These are phyloP conservation scores for Eubasilissa regina DNA, from an alignment of 1,140 invertebrate genomes.

Conservation along the genomic window DNA sequence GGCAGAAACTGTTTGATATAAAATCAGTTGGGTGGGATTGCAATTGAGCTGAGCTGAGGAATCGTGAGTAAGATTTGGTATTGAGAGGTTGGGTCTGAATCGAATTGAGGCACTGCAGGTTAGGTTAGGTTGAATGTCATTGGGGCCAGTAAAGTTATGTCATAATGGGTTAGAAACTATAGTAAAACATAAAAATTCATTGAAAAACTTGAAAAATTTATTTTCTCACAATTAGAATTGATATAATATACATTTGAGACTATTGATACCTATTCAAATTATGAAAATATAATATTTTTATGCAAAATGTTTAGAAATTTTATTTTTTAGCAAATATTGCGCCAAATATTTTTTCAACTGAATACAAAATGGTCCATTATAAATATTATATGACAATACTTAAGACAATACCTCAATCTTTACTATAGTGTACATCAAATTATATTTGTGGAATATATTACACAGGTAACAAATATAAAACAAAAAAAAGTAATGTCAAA, in stretches of 20 bases:
- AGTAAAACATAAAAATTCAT: background rate
- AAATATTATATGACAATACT: background rate
- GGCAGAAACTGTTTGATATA: no score
- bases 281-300: background rate
- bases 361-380: conserved; percentile 25
- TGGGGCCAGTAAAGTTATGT: no score
- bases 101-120: no score
- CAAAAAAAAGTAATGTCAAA: no score
- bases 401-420: background rate
- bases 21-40: no score
- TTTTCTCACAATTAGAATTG: conserved; percentile 24
- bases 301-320: background rate
- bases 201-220: conserved; percentile 25
- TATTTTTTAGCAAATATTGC: background rate
- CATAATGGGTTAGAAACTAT: no score
- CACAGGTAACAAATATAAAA: no score
- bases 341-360: conserved; percentile 7
- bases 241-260: conserved; percentile 26
- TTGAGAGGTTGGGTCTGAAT: no score
- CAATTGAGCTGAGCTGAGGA: no score
- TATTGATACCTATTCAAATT: background rate
- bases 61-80: no score
- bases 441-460: no score
- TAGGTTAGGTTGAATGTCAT: no score
- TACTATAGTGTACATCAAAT: background rate